Percentiles rank a stretch among this genome's conserved stretches.
Evolutionary conservation across 2,113 vertebrate genomes (phyloP).

Genomic region (Pithys albifrons): DNA sequence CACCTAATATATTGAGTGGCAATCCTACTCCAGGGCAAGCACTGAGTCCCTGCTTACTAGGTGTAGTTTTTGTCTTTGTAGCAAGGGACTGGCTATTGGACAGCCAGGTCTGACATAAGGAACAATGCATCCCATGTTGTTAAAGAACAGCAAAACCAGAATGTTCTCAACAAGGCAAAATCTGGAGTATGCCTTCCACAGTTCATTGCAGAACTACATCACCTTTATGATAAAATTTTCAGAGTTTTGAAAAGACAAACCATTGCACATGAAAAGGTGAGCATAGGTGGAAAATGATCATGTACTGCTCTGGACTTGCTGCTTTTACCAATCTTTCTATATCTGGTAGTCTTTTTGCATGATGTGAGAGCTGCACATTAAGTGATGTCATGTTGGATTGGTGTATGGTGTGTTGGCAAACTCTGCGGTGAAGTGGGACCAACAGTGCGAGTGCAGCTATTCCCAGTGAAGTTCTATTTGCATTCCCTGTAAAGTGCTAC

Average conservation of each 20-base stretch:
- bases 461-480: not conserved
- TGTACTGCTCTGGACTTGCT: not conserved
- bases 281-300: not conserved
- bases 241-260: not conserved
- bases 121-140: not conserved
- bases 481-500: slow-evolving; percentile 4
- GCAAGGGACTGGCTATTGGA: not conserved
- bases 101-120: not conserved
- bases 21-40: not conserved
- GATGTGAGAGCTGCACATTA: not conserved
- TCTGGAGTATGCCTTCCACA: not conserved
- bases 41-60: not conserved
- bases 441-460: not conserved
- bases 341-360: not conserved
- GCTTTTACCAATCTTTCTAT: rapidly evolving
- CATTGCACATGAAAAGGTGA: not conserved
- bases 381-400: not conserved
- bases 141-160: not conserved
- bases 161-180: not conserved
- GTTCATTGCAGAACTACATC: not conserved
- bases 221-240: not conserved
- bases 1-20: not conserved
- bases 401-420: not conserved
- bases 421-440: not conserved
- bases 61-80: not conserved